These are phyloP conservation scores for Pteromalus puparum DNA, from an alignment of 1,140 invertebrate genomes.

Conservation along the genomic window DNA sequence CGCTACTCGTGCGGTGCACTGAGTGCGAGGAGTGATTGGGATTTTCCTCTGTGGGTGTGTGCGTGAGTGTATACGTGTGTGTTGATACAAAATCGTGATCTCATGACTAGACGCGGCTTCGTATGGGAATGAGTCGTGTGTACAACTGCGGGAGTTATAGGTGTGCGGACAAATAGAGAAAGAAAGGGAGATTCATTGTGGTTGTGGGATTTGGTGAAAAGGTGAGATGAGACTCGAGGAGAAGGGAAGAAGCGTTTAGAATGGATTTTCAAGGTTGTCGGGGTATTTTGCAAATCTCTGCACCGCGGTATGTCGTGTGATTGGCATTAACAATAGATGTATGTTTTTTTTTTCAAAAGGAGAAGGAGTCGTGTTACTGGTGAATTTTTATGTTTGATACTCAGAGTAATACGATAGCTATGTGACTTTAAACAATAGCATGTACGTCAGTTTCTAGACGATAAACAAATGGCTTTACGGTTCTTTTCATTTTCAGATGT, in stretches of 20 bases:
- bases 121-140: background rate
- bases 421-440: background rate
- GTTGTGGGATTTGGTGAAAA: background rate
- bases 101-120: background rate
- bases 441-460: background rate
- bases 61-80: background rate
- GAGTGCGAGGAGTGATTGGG: slow-evolving; percentile 13
- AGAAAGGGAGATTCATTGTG: background rate
- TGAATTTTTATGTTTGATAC: background rate
- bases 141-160: background rate
- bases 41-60: background rate
- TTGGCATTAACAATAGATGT: background rate
- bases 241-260: background rate
- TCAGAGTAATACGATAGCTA: background rate
- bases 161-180: background rate
- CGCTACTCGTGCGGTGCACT: background rate
- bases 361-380: background rate
- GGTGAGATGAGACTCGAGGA: background rate
- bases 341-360: background rate
- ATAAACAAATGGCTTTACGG: background rate
- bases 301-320: too few relatives aligned
- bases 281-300: too few relatives aligned
- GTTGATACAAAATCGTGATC: background rate
- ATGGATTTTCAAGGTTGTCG: background rate
- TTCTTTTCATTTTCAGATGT: background rate